phyloP scores from a whole-genome alignment of 1,140 invertebrate species.

The Latrodectus geometricus region DNA sequence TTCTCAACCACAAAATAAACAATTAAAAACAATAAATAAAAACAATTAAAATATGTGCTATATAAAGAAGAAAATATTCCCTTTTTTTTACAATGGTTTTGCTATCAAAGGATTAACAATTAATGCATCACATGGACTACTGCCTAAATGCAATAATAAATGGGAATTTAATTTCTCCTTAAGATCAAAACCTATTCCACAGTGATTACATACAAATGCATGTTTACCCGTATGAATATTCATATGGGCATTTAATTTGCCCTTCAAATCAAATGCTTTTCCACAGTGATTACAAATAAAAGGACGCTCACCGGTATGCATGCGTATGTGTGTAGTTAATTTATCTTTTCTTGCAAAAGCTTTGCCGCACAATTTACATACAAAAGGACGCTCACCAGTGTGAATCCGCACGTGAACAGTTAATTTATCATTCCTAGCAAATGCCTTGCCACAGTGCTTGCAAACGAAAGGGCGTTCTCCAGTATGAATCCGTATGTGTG shows the following conservation, averaged over 20 bases:
- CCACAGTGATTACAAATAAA: constrained; percentile 54
- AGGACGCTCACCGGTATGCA: constrained; percentile 70
- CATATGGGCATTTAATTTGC: constrained; percentile 75
- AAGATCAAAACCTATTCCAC: constrained; percentile 69
- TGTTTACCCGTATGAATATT: constrained; percentile 69
- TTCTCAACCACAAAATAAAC: constrained; percentile 53
- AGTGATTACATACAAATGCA: constrained; percentile 70
- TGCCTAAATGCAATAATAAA: constrained; percentile 55
- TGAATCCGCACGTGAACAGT: constrained; percentile 60
- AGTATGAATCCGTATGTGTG: constrained; percentile 74
- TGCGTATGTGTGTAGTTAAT: constrained; percentile 76
- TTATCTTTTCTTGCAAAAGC: constrained; percentile 79
- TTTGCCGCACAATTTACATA: constrained; percentile 67
- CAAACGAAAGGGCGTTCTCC: constrained; percentile 74
- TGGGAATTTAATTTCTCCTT: constrained; percentile 70
- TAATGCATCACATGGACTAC: constrained; percentile 52
- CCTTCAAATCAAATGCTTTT: constrained; percentile 60
- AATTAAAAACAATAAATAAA: constrained; percentile 18
- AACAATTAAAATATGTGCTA: neutral
- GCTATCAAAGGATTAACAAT: constrained; percentile 55
- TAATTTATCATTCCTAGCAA: constrained; percentile 76
- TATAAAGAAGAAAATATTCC: neutral
- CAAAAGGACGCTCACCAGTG: constrained; percentile 55
- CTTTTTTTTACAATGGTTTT: constrained; percentile 22
- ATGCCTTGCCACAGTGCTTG: constrained; percentile 74